Evolutionary conservation across 2,797 vertebrate species (phyloP).

Genomic region (Crocidura indochinensis): DNA sequence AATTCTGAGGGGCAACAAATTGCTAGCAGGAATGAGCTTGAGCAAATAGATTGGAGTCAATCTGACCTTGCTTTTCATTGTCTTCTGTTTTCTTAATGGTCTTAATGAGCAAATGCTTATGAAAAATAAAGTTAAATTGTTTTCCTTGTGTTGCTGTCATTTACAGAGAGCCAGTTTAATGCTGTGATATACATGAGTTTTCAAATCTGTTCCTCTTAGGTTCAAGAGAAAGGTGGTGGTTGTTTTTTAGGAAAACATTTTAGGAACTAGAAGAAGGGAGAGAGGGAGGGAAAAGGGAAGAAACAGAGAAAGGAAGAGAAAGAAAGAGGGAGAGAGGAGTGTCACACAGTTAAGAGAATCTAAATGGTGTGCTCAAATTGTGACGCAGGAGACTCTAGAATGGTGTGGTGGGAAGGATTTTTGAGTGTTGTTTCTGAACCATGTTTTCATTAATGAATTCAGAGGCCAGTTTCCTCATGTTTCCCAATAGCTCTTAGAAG

Average conservation of each 20-base stretch:
- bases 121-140: conserved; percentile 29
- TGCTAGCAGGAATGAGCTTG: too few relatives aligned
- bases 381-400: too few relatives aligned
- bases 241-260: too few relatives aligned
- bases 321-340: too few relatives aligned
- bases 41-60: too few relatives aligned
- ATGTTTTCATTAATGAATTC: conserved; percentile 40
- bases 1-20: too few relatives aligned
- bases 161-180: conserved; percentile 49
- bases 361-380: too few relatives aligned
- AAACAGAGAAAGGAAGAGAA: too few relatives aligned
- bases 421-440: conserved; percentile 32
- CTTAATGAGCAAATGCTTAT: conserved; percentile 36
- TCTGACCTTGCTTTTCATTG: conserved; percentile 15
- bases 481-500: conserved; percentile 69
- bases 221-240: too few relatives aligned
- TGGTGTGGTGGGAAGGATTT: background rate
- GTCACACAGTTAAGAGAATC: too few relatives aligned
- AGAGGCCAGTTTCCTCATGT: conserved; percentile 41
- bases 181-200: conserved; percentile 18
- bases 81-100: conserved; percentile 61
- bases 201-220: conserved; percentile 47
- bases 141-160: conserved; percentile 55
- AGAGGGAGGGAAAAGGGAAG: too few relatives aligned
- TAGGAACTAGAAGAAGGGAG: too few relatives aligned